These are phyloP conservation scores for Callyntrura sp. DNA, from an alignment of 2,888 invertebrate species.

Conservation along the genomic window DNA sequence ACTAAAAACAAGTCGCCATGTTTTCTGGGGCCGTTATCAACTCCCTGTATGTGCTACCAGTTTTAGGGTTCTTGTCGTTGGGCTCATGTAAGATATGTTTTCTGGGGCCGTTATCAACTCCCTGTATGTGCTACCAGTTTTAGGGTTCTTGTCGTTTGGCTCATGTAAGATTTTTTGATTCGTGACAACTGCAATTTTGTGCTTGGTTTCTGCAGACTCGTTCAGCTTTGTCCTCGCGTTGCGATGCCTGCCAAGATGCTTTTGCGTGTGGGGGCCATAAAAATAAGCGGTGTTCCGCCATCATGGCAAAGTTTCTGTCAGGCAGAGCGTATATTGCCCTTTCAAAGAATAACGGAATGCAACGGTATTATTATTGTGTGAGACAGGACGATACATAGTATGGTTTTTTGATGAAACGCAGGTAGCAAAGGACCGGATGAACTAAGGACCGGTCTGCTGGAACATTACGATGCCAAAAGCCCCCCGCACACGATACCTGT, in stretches of 20 bases:
- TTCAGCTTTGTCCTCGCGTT: not conserved
- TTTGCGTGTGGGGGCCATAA: too few relatives aligned
- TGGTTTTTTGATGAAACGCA: slow-evolving; percentile 43
- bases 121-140: slow-evolving; percentile 25
- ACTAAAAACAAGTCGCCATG: not conserved
- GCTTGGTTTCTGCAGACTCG: too few relatives aligned
- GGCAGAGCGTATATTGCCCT: too few relatives aligned
- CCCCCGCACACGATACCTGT: slow-evolving; percentile 74
- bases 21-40: not conserved
- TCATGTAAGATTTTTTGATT: slow-evolving; percentile 36
- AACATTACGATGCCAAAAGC: slow-evolving; percentile 79
- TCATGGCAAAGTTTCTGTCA: too few relatives aligned
- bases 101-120: not conserved
- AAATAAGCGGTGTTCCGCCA: too few relatives aligned
- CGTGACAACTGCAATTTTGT: not conserved
- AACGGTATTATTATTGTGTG: not conserved
- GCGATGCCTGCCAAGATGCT: not conserved
- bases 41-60: slow-evolving; percentile 23
- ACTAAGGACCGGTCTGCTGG: slow-evolving; percentile 73
- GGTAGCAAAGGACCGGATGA: slow-evolving; percentile 74
- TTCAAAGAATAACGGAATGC: too few relatives aligned
- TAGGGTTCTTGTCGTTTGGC: not conserved
- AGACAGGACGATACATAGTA: too few relatives aligned
- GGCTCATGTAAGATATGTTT: slow-evolving; percentile 54
- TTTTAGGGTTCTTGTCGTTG: not conserved